Base-by-base conservation (phyloP, 2,888 invertebrate genomes). In the Campoplex nolae region DNA sequence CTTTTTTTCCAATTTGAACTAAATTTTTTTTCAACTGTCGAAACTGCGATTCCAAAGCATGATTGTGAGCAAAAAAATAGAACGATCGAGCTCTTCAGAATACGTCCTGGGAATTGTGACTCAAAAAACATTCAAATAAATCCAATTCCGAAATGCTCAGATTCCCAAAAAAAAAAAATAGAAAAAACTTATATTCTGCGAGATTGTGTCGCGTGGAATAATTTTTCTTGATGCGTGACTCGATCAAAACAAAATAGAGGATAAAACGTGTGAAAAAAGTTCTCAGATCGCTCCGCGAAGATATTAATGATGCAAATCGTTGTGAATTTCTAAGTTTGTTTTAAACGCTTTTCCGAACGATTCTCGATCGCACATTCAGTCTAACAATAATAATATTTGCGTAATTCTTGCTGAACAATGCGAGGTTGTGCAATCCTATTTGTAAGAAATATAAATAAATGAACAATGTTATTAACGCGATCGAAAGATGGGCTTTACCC, bases 401-500 rank as follows among this genome's bases (percentile, higher is more conserved):
- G 62, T 62, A 32, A 62, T 62, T 62, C 1, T 2, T 16, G 32
- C 16, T 16, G 6, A 62, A 62, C 62, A 62, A 62, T 62, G 62
- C 32, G 32, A 62, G 32, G 32, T 62, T 62, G 62, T 62, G 62
- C 16, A 62, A 62, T 32, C 16, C 0, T 62, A 32, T 13, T 0
- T 32, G 62, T 32, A 32, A 32, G 16, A 62, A 62, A 62, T 62
- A 62, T 62, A 62, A 68, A n/a, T 23, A 42, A 42, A 68, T 42
- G 42, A 42, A 9, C n/a, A 68, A 42, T 16, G 62, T 73, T 48
- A 58, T 68, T 73, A 56, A 68, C 51, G 35, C 13, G 79, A 70
- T 84, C 75, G 42, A 51, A 73, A 62, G 62, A 71, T 62, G 70
- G 75, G 62, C 38, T 80, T 75, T 51, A 54, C 74, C 74, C 84